Evolutionary conservation across 2,888 invertebrate genomes (phyloP).

Genomic region (Tenthredo mesomela): DNA sequence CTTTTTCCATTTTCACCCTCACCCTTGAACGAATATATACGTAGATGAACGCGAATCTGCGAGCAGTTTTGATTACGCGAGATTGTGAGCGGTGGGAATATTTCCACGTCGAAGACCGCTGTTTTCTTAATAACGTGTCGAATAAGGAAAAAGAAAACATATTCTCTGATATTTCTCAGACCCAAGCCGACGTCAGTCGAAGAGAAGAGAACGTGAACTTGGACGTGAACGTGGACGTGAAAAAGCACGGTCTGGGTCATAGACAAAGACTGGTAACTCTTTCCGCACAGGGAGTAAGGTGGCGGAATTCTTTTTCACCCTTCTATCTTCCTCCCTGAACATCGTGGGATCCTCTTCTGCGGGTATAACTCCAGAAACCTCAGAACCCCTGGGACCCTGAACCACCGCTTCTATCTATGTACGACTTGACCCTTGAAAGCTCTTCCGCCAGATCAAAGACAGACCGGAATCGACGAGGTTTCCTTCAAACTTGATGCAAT

Average conservation of each 20-base stretch:
- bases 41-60: neutral
- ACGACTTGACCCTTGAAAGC: slow-evolving; percentile 48
- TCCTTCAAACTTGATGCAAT: slow-evolving; percentile 55
- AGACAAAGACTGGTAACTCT: slow-evolving; percentile 16
- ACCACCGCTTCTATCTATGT: slow-evolving; percentile 1
- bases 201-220: neutral
- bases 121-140: neutral
- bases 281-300: neutral
- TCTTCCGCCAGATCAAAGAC: slow-evolving; percentile 50
- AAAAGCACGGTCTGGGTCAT: slow-evolving; percentile 7
- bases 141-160: neutral
- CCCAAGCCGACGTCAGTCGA: neutral
- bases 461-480: slow-evolving; percentile 36
- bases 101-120: neutral
- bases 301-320: neutral
- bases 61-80: slow-evolving; percentile 21
- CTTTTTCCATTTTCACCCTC: neutral
- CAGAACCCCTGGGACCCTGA: slow-evolving; percentile 14
- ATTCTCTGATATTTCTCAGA: neutral
- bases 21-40: neutral
- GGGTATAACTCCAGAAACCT: neutral
- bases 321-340: neutral
- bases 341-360: neutral
- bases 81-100: neutral
- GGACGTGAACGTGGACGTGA: neutral